Evolutionary conservation across 2,797 vertebrate genomes (phyloP), one percentile per base, ranked within the genome.

Genomic region (Acipenser ruthenus): DNA sequence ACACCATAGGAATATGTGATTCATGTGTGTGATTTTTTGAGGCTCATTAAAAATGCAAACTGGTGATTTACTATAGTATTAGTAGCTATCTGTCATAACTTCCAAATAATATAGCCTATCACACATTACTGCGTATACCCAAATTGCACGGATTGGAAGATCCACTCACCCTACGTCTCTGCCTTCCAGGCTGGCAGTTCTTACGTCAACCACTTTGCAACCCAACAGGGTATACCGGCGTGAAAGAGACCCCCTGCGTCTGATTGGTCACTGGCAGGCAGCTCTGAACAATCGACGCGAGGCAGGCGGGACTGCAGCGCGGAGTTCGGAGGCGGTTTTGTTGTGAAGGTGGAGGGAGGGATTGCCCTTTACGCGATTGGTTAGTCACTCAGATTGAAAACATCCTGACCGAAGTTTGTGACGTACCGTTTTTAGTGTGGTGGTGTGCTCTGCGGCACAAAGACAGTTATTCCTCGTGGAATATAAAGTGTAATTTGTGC

Each of bases 121-220:
- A 37, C 23, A 37, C 1, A 37, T 3, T 37, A 64, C 49, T 64
- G 6, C 53, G 63, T 18, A 37, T 62, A 48, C 37, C 61, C 49
- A 64, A 50, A 64, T 50, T 64, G 2, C 53, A 64, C 53, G 50
- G 49, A 51, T 49, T 49, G 53, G 50, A 10, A 51, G 50, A 64
- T 50, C 49, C 63, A 49, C 53, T 51, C 63, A 13, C 50, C 63
- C 49, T 13, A 13, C 37, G 53, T 50, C 50, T 65, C 56, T 56
- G 10, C 12, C 50, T 60, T 73, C 69, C 71, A 68, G 64, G 63
- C 13, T 73, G 71, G 67, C 66, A 68, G 63, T 60, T 60, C 64
- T 55, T 68, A 62, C 53, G 71, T 70, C 71, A 73, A 68, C 70
- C 71, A 68, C 63, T 11, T 37, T 8, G 8, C 13, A 51, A 49